Percentiles rank a stretch among this genome's conserved stretches.
Conservation (phyloP, 2,113 vertebrate genomes). For the Limanda limanda region DNA sequence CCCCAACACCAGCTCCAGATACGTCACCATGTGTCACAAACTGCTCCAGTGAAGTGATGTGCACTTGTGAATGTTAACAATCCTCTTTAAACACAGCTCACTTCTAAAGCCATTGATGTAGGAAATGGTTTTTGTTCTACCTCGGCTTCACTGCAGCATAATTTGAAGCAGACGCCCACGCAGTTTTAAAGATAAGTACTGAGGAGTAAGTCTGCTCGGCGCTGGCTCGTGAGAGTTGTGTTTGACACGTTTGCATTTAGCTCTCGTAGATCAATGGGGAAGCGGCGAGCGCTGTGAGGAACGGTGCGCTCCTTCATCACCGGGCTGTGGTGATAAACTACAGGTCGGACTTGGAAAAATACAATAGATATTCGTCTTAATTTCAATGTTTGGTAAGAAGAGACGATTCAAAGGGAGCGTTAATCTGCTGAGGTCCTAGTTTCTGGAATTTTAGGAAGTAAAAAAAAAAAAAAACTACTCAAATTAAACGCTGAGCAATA, state of each 20-base stretch:
- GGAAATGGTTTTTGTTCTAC: slow-evolving; percentile 21
- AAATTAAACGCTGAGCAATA: too few species aligned
- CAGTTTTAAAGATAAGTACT: slow-evolving; percentile 13
- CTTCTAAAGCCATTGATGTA: slow-evolving; percentile 29
- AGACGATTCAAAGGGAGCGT: background rate
- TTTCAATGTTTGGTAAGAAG: background rate
- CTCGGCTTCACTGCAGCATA: slow-evolving; percentile 16
- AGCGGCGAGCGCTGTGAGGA: background rate
- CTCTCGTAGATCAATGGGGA: slow-evolving; percentile 10
- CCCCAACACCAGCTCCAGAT: too few species aligned
- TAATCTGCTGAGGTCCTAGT: background rate
- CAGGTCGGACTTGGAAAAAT: background rate
- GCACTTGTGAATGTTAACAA: background rate
- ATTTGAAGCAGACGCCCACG: slow-evolving; percentile 52
- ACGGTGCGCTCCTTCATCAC: background rate
- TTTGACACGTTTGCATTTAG: slow-evolving; percentile 43
- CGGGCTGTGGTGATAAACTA: slow-evolving; percentile 7
- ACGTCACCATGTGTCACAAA: background rate
- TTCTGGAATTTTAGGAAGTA: too few species aligned
- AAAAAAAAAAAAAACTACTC: too few species aligned
- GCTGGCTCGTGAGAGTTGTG: slow-evolving; percentile 16
- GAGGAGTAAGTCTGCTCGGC: slow-evolving; percentile 15
- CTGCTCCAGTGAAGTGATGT: background rate
- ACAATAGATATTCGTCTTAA: background rate
- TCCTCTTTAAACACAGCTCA: slow-evolving; percentile 9